Percentiles rank a stretch among this genome's conserved stretches.
These are phyloP conservation scores for Athetis lepigone DNA, from an alignment of 2,888 invertebrate species.

Conservation along the genomic window DNA sequence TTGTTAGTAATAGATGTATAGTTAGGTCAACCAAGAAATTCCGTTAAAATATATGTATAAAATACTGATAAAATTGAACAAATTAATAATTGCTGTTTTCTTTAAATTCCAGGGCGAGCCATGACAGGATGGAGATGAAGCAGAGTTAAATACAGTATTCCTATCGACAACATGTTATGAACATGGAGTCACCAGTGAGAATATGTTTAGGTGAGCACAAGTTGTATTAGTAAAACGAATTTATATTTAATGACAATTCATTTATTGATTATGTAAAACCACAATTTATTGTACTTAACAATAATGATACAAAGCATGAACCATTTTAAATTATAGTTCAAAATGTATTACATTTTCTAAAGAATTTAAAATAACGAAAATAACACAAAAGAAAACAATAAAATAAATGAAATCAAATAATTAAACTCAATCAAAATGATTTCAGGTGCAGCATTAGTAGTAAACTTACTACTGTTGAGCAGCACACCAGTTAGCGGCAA, in stretches of 20 bases:
- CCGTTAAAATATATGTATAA: too few relatives aligned
- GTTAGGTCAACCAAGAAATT: too few relatives aligned
- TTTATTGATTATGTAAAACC: neutral
- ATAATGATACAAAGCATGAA: neutral
- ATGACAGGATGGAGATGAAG: constrained; percentile 72
- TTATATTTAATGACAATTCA: neutral
- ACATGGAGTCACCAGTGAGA: constrained; percentile 90
- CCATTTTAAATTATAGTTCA: neutral
- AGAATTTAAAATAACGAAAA: neutral
- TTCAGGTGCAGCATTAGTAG: constrained; percentile 88
- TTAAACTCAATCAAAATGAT: constrained; percentile 47
- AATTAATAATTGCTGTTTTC: constrained; percentile 11
- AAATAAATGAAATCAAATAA: neutral
- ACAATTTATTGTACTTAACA: too few relatives aligned
- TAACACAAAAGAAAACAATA: neutral
- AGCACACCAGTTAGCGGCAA: constrained; percentile 79
- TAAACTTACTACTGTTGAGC: constrained; percentile 84
- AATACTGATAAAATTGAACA: neutral
- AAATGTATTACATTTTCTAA: neutral
- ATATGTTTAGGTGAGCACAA: constrained; percentile 84
- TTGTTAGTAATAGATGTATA: too few relatives aligned
- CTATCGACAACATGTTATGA: constrained; percentile 80
- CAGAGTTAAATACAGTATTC: constrained; percentile 63
- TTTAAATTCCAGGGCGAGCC: constrained; percentile 71
- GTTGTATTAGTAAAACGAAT: constrained; percentile 17